A percentile compares a stretch with the other conserved stretches of the same genome.
phyloP scores from a whole-genome alignment of 2,888 invertebrate species.

The Diachrysia chrysitis region DNA sequence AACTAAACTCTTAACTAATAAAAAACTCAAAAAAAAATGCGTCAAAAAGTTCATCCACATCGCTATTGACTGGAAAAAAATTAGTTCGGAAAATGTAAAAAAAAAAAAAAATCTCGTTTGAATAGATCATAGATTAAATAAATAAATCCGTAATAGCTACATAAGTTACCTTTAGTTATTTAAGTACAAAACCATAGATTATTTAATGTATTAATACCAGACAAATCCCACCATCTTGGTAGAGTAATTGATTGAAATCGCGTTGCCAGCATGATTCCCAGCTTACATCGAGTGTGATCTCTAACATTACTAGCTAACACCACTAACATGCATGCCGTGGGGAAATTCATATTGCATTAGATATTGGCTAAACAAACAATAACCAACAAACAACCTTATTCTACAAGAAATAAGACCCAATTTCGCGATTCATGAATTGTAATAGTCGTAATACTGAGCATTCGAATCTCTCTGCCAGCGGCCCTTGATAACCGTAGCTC shows the following conservation, averaged over 20 bases:
- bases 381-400: slow-evolving; percentile 20
- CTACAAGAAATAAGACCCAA: background rate
- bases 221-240: slow-evolving; percentile 12
- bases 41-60: no score
- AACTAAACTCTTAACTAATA: no score
- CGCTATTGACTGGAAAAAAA: no score
- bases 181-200: no score
- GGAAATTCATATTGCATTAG: slow-evolving; percentile 43
- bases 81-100: no score
- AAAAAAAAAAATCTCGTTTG: no score
- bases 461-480: slow-evolving; percentile 13
- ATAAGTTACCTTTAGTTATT: no score
- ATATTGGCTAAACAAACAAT: background rate
- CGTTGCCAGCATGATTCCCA: slow-evolving; percentile 17
- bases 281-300: slow-evolving; percentile 23
- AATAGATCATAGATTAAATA: no score
- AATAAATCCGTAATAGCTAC: no score
- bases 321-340: slow-evolving; percentile 32
- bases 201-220: background rate
- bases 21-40: no score
- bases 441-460: background rate
- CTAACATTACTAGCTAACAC: slow-evolving; percentile 43
- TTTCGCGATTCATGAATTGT: background rate
- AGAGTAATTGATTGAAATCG: slow-evolving; percentile 35
- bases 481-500: slow-evolving; percentile 15